Percentiles rank a stretch among this genome's conserved stretches.
Conservation (phyloP, 2,888 invertebrate species). For the Yponomeuta cagnagella region DNA sequence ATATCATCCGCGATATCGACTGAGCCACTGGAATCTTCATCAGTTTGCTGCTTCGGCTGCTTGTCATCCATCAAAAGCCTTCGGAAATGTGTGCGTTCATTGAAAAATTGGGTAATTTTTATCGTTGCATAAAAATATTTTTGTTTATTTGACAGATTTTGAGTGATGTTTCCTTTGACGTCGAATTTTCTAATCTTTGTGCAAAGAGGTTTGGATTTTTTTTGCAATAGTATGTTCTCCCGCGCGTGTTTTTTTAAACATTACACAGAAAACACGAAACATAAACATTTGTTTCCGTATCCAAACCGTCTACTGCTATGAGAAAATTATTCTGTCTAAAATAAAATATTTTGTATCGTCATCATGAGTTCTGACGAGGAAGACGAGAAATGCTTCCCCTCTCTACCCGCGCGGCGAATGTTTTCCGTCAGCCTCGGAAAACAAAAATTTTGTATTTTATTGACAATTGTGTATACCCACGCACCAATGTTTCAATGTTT, state of each 20-base stretch:
- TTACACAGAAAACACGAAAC: no score
- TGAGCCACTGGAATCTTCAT: conserved; percentile 28
- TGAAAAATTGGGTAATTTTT: conserved; percentile 30
- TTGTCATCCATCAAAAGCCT: conserved; percentile 54
- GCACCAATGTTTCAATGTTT: no score
- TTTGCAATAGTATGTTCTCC: not conserved
- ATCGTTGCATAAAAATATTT: conserved; percentile 16
- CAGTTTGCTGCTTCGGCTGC: conserved; percentile 33
- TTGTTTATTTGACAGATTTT: conserved; percentile 4
- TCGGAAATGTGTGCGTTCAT: not conserved
- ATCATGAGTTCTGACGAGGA: no score
- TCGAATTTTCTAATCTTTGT: not conserved
- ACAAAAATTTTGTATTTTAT: no score
- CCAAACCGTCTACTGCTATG: no score
- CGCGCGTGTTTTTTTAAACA: not conserved
- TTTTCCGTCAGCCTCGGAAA: no score
- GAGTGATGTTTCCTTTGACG: not conserved
- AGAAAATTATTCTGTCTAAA: no score
- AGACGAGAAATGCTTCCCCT: no score
- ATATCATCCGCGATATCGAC: conserved; percentile 30
- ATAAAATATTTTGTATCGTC: no score
- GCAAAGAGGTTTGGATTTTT: not conserved
- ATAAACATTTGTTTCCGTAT: no score
- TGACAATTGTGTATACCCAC: no score
- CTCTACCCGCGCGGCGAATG: no score